Evolutionary conservation across 1,140 invertebrate species (phyloP).

Genomic region (Bilobella aurantiaca): DNA sequence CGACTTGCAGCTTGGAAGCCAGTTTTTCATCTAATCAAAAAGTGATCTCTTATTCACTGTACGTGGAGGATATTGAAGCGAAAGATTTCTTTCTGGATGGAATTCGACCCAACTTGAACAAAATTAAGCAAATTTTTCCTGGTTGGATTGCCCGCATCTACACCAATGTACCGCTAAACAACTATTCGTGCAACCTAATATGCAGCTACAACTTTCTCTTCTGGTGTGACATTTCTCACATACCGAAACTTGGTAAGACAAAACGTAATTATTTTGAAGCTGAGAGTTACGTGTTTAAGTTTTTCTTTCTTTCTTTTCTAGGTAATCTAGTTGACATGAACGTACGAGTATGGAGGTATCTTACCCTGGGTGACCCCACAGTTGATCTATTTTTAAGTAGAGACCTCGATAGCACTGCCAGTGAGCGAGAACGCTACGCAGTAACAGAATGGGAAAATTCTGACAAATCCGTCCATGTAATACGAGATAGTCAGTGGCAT

Average conservation of each 20-base stretch:
- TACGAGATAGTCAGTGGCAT: constrained; percentile 33
- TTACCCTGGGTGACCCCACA: constrained; percentile 25
- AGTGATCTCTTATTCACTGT: background rate
- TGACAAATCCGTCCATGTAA: constrained; percentile 29
- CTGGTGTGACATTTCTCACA: constrained; percentile 4
- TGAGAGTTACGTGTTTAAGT: background rate
- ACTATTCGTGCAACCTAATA: background rate
- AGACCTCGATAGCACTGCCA: constrained; percentile 28
- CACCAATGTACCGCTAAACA: background rate
- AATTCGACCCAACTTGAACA: background rate
- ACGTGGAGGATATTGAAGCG: background rate
- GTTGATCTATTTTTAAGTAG: constrained; percentile 28
- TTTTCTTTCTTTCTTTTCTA: background rate
- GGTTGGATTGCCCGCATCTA: background rate
- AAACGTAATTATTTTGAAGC: background rate
- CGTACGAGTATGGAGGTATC: constrained; percentile 28
- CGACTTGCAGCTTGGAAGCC: background rate
- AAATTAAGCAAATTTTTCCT: background rate
- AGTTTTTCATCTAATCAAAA: background rate
- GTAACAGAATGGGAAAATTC: constrained; percentile 31
- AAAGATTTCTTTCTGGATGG: constrained; percentile 13
- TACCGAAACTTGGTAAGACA: background rate
- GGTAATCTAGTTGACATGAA: background rate
- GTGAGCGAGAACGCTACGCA: constrained; percentile 24
- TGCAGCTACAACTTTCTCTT: background rate